Base-by-base conservation (phyloP, 2,888 invertebrate genomes). In the Lathronympha strigana region DNA sequence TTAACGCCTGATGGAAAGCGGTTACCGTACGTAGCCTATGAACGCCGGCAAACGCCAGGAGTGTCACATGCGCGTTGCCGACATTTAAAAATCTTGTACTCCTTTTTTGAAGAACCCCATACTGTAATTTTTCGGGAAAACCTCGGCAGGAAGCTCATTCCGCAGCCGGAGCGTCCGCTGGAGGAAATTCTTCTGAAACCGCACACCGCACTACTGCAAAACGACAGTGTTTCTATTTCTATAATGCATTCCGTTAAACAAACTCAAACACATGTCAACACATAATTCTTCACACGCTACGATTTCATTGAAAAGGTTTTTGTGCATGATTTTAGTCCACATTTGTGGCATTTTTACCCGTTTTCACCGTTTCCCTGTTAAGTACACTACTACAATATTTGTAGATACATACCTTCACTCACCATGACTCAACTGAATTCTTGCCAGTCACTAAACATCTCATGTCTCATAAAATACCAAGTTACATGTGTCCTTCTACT, bases 321-420 rank as follows among this genome's bases (percentile, higher is more conserved):
- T 25, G 6, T 23, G 40, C 9, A 17, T 1, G 15, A 38, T 36
- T 53, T 21, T 21, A 9, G n/a, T 43, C n/a, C 47, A 47, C 57
- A 31, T 57, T 31, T 21, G 31, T 57, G 31, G 31, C 57, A 45
- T 57, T 45, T 57, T 57, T 45, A 9, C n/a, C 28, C 31, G 31
- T 57, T 53, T 57, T 57, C 57, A 43, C 55, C 55, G 38, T 55
- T 43, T 55, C 28, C 40, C 19, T 43, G 55, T 43, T 55, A 55
- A 55, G 54, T 54, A 40, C 40, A 40, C 54, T 36, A 28, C 8
- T 8, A 43, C 17, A 55, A 28, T 17, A 55, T 55, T 55, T 57
- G 31, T 43, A 31, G 21, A 38, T 5, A 11, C 38, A 54, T 40
- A 40, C 54, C 38, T 9, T 53, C 40, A 55, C 25, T 31, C 28